Conservation (phyloP, 2,113 vertebrate genomes). For the Eurystomus gularis region DNA sequence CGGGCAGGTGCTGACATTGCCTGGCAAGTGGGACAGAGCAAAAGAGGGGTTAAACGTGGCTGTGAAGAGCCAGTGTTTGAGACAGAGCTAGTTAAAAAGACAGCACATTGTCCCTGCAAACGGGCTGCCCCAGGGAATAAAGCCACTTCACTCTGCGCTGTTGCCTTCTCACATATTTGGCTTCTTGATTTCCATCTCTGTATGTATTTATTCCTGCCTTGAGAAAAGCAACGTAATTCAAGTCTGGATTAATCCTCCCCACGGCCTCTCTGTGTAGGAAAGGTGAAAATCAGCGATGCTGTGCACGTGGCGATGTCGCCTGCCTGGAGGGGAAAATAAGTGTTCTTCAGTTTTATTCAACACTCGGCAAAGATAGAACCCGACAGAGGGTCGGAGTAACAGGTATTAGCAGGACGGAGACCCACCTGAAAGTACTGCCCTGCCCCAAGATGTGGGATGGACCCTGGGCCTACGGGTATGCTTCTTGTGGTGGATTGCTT, state of each 20-base stretch:
- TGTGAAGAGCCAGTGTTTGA: background rate
- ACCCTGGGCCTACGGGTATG: fast-evolving
- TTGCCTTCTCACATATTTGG: conserved; percentile 22
- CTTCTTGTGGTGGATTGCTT: background rate
- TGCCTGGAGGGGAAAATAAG: background rate
- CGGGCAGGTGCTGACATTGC: background rate
- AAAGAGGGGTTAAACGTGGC: conserved; percentile 12
- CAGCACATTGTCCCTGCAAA: conserved; percentile 12
- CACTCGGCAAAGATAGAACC: background rate
- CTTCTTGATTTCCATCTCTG: conserved; percentile 48
- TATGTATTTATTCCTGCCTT: conserved; percentile 36
- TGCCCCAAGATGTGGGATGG: background rate
- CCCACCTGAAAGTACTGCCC: background rate
- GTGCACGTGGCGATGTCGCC: background rate
- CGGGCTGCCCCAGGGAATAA: background rate
- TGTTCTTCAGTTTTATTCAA: background rate
- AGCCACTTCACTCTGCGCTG: background rate
- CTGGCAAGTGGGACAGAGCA: background rate
- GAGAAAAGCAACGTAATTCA: background rate
- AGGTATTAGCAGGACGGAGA: background rate
- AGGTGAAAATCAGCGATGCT: conserved; percentile 44
- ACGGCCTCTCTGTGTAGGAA: background rate
- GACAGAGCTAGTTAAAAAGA: conserved; percentile 2
- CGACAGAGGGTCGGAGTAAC: background rate
- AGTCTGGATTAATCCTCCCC: background rate